Conservation (phyloP, 2,113 vertebrate genomes). For the Ornithorhynchus anatinus region DNA sequence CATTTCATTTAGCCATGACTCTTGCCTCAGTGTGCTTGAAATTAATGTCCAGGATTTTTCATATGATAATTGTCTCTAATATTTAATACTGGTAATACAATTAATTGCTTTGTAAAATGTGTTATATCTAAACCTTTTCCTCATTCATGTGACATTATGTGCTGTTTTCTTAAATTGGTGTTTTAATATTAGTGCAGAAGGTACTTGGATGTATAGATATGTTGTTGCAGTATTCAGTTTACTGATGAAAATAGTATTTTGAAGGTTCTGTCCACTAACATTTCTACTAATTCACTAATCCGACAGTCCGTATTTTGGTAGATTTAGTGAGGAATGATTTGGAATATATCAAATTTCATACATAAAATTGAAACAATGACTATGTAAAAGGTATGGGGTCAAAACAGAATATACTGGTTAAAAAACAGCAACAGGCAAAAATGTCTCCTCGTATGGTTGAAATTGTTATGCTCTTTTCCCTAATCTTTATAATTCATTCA, state of each 20-base stretch:
- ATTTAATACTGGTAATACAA: no score
- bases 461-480: neutral
- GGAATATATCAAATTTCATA: conserved; percentile 27
- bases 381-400: neutral
- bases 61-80: no score
- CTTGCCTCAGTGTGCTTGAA: neutral
- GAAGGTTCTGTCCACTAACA: conserved; percentile 55
- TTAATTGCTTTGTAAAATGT: no score
- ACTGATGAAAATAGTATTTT: conserved; percentile 31
- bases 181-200: neutral
- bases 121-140: conserved; percentile 32
- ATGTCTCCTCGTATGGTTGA: neutral
- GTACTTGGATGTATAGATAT: conserved; percentile 26
- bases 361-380: conserved; percentile 2
- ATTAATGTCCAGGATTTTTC: neutral
- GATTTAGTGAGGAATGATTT: conserved; percentile 81
- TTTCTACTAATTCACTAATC: conserved; percentile 71
- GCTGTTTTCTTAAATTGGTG: conserved; percentile 18
- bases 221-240: conserved; percentile 42
- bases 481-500: neutral
- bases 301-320: conserved; percentile 51
- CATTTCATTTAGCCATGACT: conserved; percentile 2
- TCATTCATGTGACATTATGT: conserved; percentile 38
- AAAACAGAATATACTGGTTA: conserved; percentile 11
- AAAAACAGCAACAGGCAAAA: neutral